Evolutionary conservation across 2,888 invertebrate species (phyloP).

Genomic region (Silvanus unidentatus): DNA sequence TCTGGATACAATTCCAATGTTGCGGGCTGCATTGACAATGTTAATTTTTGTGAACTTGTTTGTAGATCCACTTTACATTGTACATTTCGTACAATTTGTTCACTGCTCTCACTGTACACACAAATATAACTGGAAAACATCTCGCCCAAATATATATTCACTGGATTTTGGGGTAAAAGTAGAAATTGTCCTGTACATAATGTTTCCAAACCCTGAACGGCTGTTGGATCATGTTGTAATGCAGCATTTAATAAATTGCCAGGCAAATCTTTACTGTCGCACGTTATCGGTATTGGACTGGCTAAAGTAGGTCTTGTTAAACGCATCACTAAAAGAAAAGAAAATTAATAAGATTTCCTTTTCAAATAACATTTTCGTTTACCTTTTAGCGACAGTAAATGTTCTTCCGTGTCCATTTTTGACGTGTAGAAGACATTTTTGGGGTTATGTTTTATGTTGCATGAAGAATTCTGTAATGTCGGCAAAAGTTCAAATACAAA

Average conservation of each 20-base stretch:
- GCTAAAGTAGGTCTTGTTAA: conserved; percentile 87
- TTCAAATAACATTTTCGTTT: no score
- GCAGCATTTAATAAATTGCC: conserved; percentile 74
- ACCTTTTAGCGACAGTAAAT: conserved; percentile 22
- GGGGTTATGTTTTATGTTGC: no score
- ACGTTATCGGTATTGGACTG: conserved; percentile 73
- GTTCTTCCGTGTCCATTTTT: conserved; percentile 22
- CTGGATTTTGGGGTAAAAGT: conserved; percentile 92
- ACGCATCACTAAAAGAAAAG: conserved; percentile 70
- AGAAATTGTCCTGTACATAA: conserved; percentile 84
- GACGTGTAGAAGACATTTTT: no score
- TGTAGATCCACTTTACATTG: conserved; percentile 88
- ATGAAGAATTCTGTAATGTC: no score
- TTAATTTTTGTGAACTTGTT: conserved; percentile 82
- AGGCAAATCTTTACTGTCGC: conserved; percentile 79
- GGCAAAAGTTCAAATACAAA: no score
- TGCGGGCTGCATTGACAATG: conserved; percentile 63
- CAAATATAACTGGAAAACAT: conserved; percentile 97
- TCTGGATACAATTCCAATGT: conserved; percentile 63
- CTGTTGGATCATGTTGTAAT: conserved; percentile 76
- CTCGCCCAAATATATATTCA: conserved; percentile 96
- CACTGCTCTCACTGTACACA: conserved; percentile 86
- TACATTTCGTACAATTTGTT: conserved; percentile 75
- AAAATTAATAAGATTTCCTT: conserved; percentile 7
- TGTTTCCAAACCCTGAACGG: conserved; percentile 74